A percentile compares a stretch with the other conserved stretches of the same genome.
Evolutionary conservation across 2,113 vertebrate genomes (phyloP).

Genomic region (Arenaria interpres): DNA sequence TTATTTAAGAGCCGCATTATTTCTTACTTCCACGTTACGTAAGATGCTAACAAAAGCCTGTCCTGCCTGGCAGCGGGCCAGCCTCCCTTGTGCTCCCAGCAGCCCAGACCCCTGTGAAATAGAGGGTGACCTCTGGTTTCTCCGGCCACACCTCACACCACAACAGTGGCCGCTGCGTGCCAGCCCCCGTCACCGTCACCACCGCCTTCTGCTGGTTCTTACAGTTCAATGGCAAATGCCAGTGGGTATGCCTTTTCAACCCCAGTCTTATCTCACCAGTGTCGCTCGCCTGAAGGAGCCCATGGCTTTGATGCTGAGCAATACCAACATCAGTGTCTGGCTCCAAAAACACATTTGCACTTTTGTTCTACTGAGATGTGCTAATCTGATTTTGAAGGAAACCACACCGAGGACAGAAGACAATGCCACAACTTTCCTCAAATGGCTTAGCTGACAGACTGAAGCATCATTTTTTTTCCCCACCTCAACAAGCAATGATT

Average conservation of each 20-base stretch:
- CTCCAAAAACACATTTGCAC: background rate
- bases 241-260: background rate
- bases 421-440: background rate
- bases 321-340: background rate
- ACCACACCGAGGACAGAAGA: background rate
- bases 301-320: background rate
- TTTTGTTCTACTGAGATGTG: background rate
- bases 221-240: background rate
- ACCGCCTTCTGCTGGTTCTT: background rate
- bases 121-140: background rate
- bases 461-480: background rate
- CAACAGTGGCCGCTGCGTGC: background rate
- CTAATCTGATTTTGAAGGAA: slow-evolving; percentile 20
- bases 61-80: background rate
- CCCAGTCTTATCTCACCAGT: background rate
- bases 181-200: background rate
- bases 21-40: slow-evolving; percentile 50
- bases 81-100: background rate
- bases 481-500: background rate
- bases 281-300: background rate
- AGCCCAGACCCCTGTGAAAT: background rate
- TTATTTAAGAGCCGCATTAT: slow-evolving; percentile 43
- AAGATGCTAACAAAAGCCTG: slow-evolving; percentile 33
- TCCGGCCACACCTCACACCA: slow-evolving; percentile 40
- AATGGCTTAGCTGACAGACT: background rate